Conservation (phyloP, 2,797 vertebrate genomes). For the Eulemur albifrons region DNA sequence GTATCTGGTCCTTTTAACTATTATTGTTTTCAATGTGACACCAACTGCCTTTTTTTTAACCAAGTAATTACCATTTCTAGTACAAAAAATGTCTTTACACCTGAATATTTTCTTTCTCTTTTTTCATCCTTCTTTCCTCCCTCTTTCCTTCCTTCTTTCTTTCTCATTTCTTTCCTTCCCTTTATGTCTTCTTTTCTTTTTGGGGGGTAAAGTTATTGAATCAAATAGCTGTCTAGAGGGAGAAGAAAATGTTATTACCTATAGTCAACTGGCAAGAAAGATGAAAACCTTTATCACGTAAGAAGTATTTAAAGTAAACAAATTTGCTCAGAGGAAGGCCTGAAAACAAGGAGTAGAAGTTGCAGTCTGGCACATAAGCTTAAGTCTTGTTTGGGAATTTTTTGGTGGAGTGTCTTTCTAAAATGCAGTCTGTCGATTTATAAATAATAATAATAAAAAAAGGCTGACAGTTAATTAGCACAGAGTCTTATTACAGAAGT, state of each 20-base stretch:
- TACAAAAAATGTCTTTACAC: conserved; percentile 33
- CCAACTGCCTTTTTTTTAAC: neutral
- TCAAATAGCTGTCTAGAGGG: neutral
- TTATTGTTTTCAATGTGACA: conserved; percentile 44
- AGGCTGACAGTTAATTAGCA: conserved; percentile 79
- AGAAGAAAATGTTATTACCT: conserved; percentile 41
- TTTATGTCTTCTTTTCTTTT: neutral
- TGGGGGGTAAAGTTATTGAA: neutral
- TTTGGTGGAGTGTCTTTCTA: conserved; percentile 65
- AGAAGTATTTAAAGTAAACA: conserved; percentile 64
- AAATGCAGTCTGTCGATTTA: conserved; percentile 59
- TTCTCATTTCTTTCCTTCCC: neutral
- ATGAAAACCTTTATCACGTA: conserved; percentile 44
- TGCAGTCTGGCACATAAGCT: conserved; percentile 37
- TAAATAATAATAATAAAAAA: neutral
- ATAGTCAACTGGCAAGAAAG: conserved; percentile 41
- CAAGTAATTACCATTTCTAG: neutral
- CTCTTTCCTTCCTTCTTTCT: neutral
- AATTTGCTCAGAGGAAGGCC: conserved; percentile 32
- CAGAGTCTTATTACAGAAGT: conserved; percentile 59
- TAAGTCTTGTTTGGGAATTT: conserved; percentile 58
- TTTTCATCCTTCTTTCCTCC: no score
- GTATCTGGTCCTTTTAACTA: neutral
- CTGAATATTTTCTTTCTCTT: neutral
- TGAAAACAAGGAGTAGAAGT: conserved; percentile 24